phyloP scores from a whole-genome alignment of 2,888 invertebrate genomes.

The Yponomeuta malinellus region DNA sequence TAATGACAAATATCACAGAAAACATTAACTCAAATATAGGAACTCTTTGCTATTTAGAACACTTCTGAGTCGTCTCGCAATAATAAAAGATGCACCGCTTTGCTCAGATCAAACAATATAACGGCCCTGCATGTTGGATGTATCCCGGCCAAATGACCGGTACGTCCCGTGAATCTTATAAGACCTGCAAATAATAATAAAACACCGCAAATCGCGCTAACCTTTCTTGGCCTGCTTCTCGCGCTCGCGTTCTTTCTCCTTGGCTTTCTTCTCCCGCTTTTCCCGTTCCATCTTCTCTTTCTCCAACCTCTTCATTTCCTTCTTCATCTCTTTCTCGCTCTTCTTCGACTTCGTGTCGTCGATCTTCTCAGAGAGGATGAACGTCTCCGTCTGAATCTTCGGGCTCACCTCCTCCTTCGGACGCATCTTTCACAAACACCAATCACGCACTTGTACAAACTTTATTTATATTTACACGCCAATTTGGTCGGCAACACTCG shows the following conservation, averaged over 20 bases:
- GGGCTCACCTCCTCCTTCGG: slow-evolving; percentile 61
- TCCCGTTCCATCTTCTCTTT: slow-evolving; percentile 69
- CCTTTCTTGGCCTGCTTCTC: slow-evolving; percentile 66
- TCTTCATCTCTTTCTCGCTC: slow-evolving; percentile 68
- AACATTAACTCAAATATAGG: no score
- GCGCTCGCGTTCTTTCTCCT: slow-evolving; percentile 69
- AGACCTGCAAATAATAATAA: no score
- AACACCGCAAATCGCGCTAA: slow-evolving; percentile 23
- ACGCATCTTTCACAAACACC: slow-evolving; percentile 45
- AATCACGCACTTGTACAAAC: slow-evolving; percentile 46
- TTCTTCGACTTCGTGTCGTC: slow-evolving; percentile 69
- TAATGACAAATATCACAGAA: no score
- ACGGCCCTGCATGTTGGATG: no score
- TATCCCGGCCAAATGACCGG: no score
- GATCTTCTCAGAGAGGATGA: slow-evolving; percentile 75
- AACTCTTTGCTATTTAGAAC: no score
- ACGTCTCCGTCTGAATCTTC: slow-evolving; percentile 66
- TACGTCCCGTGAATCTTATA: no score
- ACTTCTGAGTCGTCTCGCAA: no score
- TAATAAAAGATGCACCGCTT: no score
- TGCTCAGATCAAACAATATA: no score
- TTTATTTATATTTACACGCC: slow-evolving; percentile 60
- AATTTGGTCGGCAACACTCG: slow-evolving; percentile 41
- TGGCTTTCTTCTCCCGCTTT: slow-evolving; percentile 68
- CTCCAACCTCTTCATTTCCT: slow-evolving; percentile 68